These are phyloP conservation scores for Coelogynopora nodosa DNA, from an alignment of 2,888 invertebrate genomes.

Conservation along the genomic window DNA sequence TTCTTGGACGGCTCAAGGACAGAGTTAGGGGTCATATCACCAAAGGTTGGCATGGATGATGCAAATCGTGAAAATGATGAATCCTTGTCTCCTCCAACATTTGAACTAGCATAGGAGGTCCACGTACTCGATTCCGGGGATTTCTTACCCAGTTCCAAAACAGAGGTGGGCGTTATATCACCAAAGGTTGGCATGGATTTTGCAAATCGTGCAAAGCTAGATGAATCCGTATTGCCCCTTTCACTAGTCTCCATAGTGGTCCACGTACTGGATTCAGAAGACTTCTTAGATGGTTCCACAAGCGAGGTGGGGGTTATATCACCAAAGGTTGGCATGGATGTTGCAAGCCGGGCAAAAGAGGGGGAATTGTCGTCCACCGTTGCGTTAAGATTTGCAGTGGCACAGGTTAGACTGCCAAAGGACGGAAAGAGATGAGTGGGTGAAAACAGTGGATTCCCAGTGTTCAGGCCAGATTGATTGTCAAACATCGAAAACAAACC, in stretches of 20 bases:
- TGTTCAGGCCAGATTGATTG: not conserved
- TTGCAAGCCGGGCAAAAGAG: not conserved
- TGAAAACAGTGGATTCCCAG: not conserved
- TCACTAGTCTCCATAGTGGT: too few species aligned
- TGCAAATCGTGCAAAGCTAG: not conserved
- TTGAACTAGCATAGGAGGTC: too few species aligned
- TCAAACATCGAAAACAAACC: not conserved
- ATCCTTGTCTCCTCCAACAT: too few species aligned
- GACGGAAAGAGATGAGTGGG: not conserved
- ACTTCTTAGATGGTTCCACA: not conserved
- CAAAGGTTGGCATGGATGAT: not conserved
- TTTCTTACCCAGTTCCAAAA: not conserved
- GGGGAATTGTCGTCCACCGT: not conserved
- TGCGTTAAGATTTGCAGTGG: not conserved
- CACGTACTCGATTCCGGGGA: too few species aligned
- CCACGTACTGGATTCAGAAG: not conserved
- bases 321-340: not conserved
- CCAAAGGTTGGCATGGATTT: not conserved
- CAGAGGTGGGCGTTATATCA: not conserved
- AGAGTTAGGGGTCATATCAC: not conserved
- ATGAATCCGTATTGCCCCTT: too few species aligned
- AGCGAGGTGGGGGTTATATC: not conserved
- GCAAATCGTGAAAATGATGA: too few species aligned
- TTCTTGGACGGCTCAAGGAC: not conserved
- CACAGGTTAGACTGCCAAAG: not conserved